Percentiles rank a stretch among this genome's conserved stretches.
Evolutionary conservation across 2,888 invertebrate genomes (phyloP).

Genomic region (Cremastinae sp.): DNA sequence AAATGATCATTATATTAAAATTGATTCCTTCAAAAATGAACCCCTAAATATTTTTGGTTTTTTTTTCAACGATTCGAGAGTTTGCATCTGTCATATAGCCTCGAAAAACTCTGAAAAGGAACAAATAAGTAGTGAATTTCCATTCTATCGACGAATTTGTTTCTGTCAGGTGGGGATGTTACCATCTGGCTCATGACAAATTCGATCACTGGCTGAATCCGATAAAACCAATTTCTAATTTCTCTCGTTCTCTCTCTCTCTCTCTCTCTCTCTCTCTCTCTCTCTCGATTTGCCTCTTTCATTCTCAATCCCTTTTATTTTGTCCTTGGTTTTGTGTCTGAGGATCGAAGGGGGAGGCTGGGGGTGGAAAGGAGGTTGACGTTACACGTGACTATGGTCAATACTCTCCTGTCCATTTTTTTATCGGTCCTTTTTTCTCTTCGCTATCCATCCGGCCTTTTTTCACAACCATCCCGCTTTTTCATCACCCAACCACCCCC

Average conservation of each 20-base stretch:
- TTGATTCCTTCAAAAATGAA: no score
- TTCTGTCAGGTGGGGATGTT: slow-evolving; percentile 17
- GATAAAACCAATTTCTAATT: slow-evolving; percentile 49
- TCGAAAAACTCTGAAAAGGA: no score
- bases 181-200: slow-evolving; percentile 49
- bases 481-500: neutral
- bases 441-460: slow-evolving; percentile 6
- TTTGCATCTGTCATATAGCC: no score
- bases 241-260: neutral
- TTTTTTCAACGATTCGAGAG: no score
- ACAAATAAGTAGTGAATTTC: slow-evolving; percentile 16
- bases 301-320: neutral
- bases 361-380: slow-evolving; percentile 17
- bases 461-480: neutral
- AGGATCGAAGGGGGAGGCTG: slow-evolving; percentile 27
- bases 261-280: slow-evolving; percentile 24
- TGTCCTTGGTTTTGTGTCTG: slow-evolving; percentile 31
- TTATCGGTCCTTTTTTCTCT: slow-evolving; percentile 45
- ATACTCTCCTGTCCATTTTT: slow-evolving; percentile 45
- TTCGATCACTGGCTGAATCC: slow-evolving; percentile 45
- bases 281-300: slow-evolving; percentile 6
- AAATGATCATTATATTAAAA: no score
- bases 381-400: slow-evolving; percentile 48
- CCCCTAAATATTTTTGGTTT: no score
- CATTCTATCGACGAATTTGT: slow-evolving; percentile 6